Evolutionary conservation across 2,113 vertebrate species (phyloP), one percentile per base, ranked within the genome.

Genomic region (Chionomys nivalis): DNA sequence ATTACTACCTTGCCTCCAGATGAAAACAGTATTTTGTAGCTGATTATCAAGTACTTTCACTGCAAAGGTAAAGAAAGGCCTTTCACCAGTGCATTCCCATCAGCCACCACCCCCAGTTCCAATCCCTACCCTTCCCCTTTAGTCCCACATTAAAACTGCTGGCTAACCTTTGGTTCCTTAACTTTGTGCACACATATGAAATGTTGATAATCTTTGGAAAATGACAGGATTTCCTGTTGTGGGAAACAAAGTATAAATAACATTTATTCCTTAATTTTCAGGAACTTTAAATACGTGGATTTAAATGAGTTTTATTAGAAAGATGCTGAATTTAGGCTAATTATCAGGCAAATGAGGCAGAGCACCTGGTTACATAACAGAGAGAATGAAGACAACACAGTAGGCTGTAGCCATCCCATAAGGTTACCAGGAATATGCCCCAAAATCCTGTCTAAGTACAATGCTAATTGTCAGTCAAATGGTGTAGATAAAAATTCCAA

Each of bases 181-280:
- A 31, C 23, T 49, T 90, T 31, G 23, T 58, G 42, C 17, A 61
- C 39, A 90, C 19, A n/a, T 31, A 42, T 14, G 52, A 93, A 82
- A 72, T 72, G n/a, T 7, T 58, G 31, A 83, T 94, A 77, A 28
- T 79, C 44, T 90, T 94, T 66, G n/a, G 44, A 75, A 95, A 63
- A 21, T 31, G 1, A 44, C 70, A 72, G 52, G 33, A 81, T 92
- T 93, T 94, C 68, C 73, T 93, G 49, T 82, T 55, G 42, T 14
- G 26, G 28, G 68, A 91, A 75, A 78, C 47, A 93, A 63, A 36
- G 1, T 8, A 55, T 76, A 70, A 76, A 90, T 82, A 73, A 52
- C 68, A 70, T 72, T 58, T 70, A 75, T 39, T 73, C 28, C 73
- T 95, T 87, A 17, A 23, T 21, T 76, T 93, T 85, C 47, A 44